Evolutionary conservation across 2,113 vertebrate species (phyloP).

Genomic region (Chamaea fasciata): DNA sequence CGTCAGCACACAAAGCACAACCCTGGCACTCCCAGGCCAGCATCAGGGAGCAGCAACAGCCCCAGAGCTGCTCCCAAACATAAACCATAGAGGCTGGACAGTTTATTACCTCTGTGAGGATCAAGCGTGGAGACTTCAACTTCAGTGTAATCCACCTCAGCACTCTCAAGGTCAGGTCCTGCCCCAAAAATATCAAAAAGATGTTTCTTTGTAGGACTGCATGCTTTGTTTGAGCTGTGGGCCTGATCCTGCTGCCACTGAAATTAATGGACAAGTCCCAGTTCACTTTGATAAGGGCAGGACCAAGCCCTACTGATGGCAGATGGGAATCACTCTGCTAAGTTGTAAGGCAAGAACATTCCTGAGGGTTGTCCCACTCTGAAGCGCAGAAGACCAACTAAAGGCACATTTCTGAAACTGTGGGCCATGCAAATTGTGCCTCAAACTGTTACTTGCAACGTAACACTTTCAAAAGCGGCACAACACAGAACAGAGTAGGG

Average conservation of each 20-base stretch:
- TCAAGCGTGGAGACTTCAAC: slow-evolving; percentile 66
- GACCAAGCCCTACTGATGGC: not conserved
- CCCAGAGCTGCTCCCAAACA: not conserved
- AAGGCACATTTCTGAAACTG: not conserved
- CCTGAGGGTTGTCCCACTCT: not conserved
- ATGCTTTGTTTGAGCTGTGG: not conserved
- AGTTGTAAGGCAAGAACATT: not conserved
- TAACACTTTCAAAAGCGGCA: not conserved
- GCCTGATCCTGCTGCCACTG: slow-evolving; percentile 11
- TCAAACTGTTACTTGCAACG: not conserved
- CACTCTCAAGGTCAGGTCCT: slow-evolving; percentile 68
- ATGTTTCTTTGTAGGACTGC: slow-evolving; percentile 42
- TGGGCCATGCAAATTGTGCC: not conserved
- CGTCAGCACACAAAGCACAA: not conserved
- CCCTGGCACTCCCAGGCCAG: not conserved
- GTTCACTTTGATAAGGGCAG: not conserved
- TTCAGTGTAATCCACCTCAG: slow-evolving; percentile 78
- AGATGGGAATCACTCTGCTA: not conserved
- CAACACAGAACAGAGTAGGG: not conserved
- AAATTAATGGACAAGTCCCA: not conserved
- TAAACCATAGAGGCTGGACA: not conserved
- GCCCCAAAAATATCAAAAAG: slow-evolving; percentile 67
- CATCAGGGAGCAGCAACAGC: not conserved
- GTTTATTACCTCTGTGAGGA: slow-evolving; percentile 68
- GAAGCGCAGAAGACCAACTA: not conserved